A percentile compares a stretch with the other conserved stretches of the same genome.
phyloP scores from a whole-genome alignment of 2,888 invertebrate species.

The Koerneria pararmatus region DNA sequence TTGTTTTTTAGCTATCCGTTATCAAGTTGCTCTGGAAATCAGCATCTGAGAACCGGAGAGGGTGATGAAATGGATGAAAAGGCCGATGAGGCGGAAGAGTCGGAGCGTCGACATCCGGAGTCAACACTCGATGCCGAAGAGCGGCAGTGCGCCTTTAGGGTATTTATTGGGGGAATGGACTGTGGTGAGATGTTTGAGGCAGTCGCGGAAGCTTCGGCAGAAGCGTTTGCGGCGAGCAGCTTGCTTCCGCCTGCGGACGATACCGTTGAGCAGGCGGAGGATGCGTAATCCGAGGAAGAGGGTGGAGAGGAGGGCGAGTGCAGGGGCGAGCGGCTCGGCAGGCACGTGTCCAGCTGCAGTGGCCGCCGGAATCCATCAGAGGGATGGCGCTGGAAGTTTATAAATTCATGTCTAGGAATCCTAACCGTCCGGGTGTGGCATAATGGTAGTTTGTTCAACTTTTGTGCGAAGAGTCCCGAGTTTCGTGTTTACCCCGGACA shows the following conservation, averaged over 20 bases:
- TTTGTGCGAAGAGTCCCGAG: too few species aligned
- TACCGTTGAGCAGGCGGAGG: conserved; percentile 16
- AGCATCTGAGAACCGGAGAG: too few species aligned
- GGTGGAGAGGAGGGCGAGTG: conserved; percentile 10
- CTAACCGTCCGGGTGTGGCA: too few species aligned
- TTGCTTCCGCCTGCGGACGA: conserved; percentile 14
- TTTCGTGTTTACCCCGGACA: too few species aligned
- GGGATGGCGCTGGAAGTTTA: conserved; percentile 21
- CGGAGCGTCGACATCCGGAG: neutral
- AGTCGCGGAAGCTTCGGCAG: neutral
- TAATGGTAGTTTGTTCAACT: too few species aligned
- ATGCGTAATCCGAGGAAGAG: conserved; percentile 20
- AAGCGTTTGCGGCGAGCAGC: conserved; percentile 7
- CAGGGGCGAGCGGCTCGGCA: conserved; percentile 14
- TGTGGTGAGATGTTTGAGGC: neutral
- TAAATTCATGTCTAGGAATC: too few species aligned
- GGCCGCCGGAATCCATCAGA: conserved; percentile 18
- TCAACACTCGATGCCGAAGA: neutral
- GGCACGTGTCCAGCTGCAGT: conserved; percentile 12
- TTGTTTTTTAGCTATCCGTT: too few species aligned
- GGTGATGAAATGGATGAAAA: too few species aligned
- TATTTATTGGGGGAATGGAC: neutral
- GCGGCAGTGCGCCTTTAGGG: neutral
- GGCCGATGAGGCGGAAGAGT: too few species aligned
- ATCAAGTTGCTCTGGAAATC: too few species aligned